A percentile compares a stretch with the other conserved stretches of the same genome.
Evolutionary conservation across 1,140 invertebrate species (phyloP).

Genomic region (Lucilia cuprina): DNA sequence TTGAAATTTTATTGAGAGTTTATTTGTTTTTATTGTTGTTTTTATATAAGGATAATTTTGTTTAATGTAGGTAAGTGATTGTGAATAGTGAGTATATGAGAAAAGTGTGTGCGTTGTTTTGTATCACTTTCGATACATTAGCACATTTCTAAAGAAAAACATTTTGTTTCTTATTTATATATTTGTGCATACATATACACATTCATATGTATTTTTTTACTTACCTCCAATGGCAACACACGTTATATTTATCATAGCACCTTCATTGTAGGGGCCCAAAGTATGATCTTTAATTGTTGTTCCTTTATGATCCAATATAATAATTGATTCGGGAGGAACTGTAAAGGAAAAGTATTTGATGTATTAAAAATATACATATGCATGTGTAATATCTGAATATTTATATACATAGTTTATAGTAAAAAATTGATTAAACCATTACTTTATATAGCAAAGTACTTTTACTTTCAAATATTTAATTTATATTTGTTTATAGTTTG

Average conservation of each 20-base stretch:
- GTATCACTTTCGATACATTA: no score
- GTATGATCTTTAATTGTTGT: slow-evolving; percentile 75
- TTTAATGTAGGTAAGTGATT: background rate
- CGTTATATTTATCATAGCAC: slow-evolving; percentile 78
- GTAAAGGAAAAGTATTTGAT: background rate
- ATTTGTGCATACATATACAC: no score
- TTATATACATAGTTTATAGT: background rate
- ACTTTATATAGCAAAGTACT: no score
- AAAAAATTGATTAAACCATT: no score
- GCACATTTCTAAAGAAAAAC: no score
- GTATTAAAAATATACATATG: background rate
- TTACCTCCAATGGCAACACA: slow-evolving; percentile 84
- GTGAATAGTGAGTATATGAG: no score
- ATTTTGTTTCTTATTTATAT: no score
- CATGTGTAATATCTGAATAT: no score
- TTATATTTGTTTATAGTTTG: no score
- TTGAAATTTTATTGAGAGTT: slow-evolving; percentile 1
- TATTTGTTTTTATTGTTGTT: background rate
- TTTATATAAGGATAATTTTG: background rate
- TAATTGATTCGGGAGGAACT: slow-evolving; percentile 78
- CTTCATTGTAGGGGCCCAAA: slow-evolving; percentile 83
- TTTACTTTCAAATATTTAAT: no score
- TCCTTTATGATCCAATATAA: slow-evolving; percentile 76
- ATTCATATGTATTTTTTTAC: slow-evolving; percentile 44
- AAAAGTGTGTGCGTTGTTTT: no score